phyloP scores from a whole-genome alignment of 2,797 vertebrate genomes.

The Cichlasoma orientale region DNA sequence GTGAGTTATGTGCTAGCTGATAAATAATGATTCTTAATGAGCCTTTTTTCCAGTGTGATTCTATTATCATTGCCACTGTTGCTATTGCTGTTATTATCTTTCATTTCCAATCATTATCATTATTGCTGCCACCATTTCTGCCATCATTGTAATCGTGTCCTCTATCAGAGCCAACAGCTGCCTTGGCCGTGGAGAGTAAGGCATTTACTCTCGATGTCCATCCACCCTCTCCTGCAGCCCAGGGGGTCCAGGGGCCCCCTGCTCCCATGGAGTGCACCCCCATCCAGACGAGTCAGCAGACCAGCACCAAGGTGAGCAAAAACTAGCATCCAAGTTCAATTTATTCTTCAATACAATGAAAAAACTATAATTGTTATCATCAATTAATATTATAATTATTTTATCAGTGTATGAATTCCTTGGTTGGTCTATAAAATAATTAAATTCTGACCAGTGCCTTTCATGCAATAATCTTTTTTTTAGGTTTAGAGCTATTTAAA shows the following conservation, averaged over 20 bases:
- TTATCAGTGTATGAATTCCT: background rate
- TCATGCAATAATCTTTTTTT: background rate
- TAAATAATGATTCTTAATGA: background rate
- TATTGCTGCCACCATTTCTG: background rate
- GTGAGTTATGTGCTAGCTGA: constrained; percentile 56
- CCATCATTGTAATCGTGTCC: background rate
- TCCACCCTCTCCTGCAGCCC: constrained; percentile 62
- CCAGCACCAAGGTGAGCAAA: constrained; percentile 55
- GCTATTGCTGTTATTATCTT: background rate
- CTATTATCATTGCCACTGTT: background rate
- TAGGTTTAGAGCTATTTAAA: background rate
- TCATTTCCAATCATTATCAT: background rate
- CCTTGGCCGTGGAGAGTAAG: constrained; percentile 72
- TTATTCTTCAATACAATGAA: rapidly evolving
- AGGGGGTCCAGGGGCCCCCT: constrained; percentile 30
- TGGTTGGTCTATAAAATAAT: background rate
- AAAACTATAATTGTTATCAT: background rate
- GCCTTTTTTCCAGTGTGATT: background rate
- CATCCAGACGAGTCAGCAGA: constrained; percentile 48
- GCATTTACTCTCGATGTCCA: constrained; percentile 55
- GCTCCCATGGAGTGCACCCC: constrained; percentile 30
- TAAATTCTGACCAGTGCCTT: background rate
- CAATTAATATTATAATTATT: background rate
- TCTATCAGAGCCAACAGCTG: constrained; percentile 74
- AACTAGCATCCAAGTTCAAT: background rate